Conservation (phyloP, 2,113 vertebrate genomes). For the Dicrurus megarhynchus region DNA sequence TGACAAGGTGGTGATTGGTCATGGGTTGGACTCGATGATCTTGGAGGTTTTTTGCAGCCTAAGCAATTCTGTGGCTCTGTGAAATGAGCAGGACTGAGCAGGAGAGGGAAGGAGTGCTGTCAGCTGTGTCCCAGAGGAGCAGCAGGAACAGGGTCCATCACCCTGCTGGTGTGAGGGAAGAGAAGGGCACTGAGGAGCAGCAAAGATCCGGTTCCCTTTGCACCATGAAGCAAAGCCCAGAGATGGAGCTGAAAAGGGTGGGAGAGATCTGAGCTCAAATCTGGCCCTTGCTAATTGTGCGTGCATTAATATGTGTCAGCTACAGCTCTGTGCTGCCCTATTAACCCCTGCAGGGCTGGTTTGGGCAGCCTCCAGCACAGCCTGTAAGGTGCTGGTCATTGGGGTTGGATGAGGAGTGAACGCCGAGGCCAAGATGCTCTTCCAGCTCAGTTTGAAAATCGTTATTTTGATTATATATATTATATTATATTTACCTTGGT, state of each 20-base stretch:
- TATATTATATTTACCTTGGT: background rate
- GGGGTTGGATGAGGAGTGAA: background rate
- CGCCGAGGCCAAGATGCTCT: background rate
- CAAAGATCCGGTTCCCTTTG: background rate
- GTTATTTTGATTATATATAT: background rate
- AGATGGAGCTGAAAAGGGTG: fast-evolving
- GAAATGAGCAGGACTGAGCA: background rate
- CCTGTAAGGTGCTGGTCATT: background rate
- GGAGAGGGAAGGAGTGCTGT: background rate
- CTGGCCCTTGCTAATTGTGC: background rate
- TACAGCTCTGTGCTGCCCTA: background rate
- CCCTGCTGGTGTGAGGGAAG: background rate
- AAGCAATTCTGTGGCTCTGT: background rate
- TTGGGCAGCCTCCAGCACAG: background rate
- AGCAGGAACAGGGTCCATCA: fast-evolving
- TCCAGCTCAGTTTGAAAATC: background rate
- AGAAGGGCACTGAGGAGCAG: background rate
- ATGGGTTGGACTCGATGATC: background rate
- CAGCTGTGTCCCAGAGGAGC: background rate
- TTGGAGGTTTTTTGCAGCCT: background rate
- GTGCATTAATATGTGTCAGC: background rate
- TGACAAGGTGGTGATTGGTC: fast-evolving
- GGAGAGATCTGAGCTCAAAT: background rate
- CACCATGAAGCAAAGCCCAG: fast-evolving
- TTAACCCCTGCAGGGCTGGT: background rate